Base-by-base conservation (phyloP, 2,888 invertebrate genomes). In the Cyrtodaria siliqua region DNA sequence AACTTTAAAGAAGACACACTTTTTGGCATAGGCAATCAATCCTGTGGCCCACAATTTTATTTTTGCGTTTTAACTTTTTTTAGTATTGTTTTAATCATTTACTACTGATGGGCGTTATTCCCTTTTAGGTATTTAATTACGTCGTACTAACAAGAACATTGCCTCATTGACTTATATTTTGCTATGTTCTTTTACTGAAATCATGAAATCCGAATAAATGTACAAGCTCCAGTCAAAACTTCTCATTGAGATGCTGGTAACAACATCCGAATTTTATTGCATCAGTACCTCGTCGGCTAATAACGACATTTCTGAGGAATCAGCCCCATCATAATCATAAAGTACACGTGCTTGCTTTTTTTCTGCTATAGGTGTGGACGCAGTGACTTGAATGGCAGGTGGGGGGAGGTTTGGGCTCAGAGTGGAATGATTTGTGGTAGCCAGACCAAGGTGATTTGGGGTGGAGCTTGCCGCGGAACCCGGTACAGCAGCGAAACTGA, bases 261-360 rank as follows among this genome's bases (percentile, higher is more conserved):
- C 20, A 18, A 53, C 27, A 16, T 42, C 42, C n/a, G n/a, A 18
- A 9, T 16, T 9, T 9, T 26, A 42, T 40, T 60, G n/a, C n/a
- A n/a, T 29, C 12, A 20, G 60, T 77, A 97, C 97, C 95, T 97
- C 97, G 92, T 97, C 96, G 64, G 96, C 95, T 91, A 95, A 94
- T 63, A 97, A 94, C 90, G 95, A 96, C 76, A 97, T 94, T 93
- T 97, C 97, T 23, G 95, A 95, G 80, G 95, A 94, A 93, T 96
- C 96, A 89, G 96, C 96, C 55, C 97, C 96, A 89, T 96, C 96
- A 91, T 97, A 97, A 93, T 96, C 96, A 93, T 96, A 96, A 71
- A 97, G 94, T 29, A 96, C 96, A 88, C 96, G 94, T 9, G 97
- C 97, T 85, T 93, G 92, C 82, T 91, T 91, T 80, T 93, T 89